Percentiles rank a stretch among this genome's conserved stretches.
Conservation (phyloP, 2,888 invertebrate species). For the Mermis nigrescens region DNA sequence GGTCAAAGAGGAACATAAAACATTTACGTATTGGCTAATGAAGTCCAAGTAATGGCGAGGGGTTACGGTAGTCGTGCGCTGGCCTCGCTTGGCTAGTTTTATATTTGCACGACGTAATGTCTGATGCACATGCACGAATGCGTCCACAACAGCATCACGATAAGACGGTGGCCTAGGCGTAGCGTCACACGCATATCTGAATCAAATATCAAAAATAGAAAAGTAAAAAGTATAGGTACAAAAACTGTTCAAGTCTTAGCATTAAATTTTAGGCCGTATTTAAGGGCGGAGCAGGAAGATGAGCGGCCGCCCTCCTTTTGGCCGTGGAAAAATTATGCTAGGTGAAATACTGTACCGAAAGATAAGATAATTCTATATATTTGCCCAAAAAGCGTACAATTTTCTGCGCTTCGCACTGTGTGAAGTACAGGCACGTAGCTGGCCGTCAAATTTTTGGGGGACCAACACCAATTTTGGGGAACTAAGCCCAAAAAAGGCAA, state of each 20-base stretch:
- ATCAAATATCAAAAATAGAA: constrained; percentile 32
- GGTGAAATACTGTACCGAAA: too few species aligned
- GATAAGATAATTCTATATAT: too few species aligned
- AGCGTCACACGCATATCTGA: constrained; percentile 61
- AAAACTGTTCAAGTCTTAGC: not conserved
- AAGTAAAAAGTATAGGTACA: constrained; percentile 1
- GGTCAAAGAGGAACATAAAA: too few species aligned
- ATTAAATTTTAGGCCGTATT: too few species aligned
- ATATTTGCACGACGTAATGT: constrained; percentile 85
- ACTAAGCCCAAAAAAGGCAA: too few species aligned
- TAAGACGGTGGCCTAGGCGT: constrained; percentile 12
- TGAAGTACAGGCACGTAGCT: too few species aligned
- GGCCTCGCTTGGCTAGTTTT: constrained; percentile 68
- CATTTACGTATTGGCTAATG: constrained; percentile 76
- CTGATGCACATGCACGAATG: constrained; percentile 92
- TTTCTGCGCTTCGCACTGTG: too few species aligned
- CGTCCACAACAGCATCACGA: constrained; percentile 88
- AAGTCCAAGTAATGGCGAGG: constrained; percentile 95
- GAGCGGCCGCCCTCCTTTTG: not conserved
- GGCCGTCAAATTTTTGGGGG: too few species aligned
- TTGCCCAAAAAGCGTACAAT: too few species aligned
- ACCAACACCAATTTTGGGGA: too few species aligned
- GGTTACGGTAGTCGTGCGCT: constrained; percentile 88
- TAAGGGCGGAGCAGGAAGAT: not conserved
- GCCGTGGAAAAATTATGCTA: too few species aligned